phyloP scores from a whole-genome alignment of 2,797 vertebrate genomes.

The Pitangus sulphuratus region DNA sequence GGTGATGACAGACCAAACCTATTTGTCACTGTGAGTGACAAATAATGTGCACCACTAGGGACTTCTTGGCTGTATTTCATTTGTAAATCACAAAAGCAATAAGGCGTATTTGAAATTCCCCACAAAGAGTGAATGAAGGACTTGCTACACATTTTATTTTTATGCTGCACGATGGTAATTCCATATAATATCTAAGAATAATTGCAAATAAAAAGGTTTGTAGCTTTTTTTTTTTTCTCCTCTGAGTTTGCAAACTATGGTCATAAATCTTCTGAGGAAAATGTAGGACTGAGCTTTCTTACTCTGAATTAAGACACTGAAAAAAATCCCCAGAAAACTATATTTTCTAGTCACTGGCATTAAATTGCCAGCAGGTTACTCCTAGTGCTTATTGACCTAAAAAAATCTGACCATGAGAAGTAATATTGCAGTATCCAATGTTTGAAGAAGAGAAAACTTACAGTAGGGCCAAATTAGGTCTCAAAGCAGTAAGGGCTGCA shows the following conservation, averaged over 20 bases:
- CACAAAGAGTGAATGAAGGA: not conserved
- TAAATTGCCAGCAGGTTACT: not conserved
- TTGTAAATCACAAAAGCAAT: slow-evolving; percentile 47
- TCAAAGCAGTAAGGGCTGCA: not conserved
- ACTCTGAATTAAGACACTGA: not conserved
- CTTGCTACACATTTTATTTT: not conserved
- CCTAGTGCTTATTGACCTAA: not conserved
- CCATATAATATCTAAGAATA: not conserved
- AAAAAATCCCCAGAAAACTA: not conserved
- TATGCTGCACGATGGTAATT: not conserved
- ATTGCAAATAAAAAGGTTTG: not conserved
- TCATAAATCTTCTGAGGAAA: not conserved
- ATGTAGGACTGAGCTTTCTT: not conserved
- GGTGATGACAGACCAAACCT: slow-evolving; percentile 35
- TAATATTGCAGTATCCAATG: not conserved
- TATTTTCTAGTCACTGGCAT: not conserved
- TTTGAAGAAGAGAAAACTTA: not conserved
- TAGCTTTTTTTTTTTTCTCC: not conserved
- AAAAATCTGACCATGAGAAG: not conserved
- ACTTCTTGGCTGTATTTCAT: slow-evolving; percentile 16
- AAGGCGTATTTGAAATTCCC: not conserved
- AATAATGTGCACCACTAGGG: slow-evolving; percentile 33
- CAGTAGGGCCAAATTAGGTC: not conserved
- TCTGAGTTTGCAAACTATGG: not conserved
- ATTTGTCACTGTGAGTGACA: slow-evolving; percentile 47